Conservation (phyloP, 2,113 vertebrate species). For the Seriola quinqueradiata region DNA sequence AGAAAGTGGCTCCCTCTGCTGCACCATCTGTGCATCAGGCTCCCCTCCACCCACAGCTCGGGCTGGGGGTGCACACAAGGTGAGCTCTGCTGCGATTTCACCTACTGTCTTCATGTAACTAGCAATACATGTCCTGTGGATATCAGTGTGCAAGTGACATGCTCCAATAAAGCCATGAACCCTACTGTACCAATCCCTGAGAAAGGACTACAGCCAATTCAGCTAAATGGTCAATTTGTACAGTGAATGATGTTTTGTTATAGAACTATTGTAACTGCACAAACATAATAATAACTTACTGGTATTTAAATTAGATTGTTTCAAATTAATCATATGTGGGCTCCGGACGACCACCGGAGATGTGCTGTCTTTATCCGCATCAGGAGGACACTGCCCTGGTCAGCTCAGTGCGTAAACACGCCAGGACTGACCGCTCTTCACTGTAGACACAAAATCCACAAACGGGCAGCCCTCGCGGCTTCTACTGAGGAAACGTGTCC, state of each 20-base stretch:
- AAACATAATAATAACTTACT: neutral
- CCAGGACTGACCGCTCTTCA: neutral
- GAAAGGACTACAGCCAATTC: neutral
- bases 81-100: constrained; percentile 49
- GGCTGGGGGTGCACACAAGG: constrained; percentile 44
- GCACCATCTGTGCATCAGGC: constrained; percentile 77
- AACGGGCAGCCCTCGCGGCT: neutral
- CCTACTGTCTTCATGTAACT: constrained; percentile 20
- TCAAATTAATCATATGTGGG: neutral
- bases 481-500: neutral
- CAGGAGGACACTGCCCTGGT: constrained; percentile 24
- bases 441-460: neutral
- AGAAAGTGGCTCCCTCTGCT: constrained; percentile 81
- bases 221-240: neutral
- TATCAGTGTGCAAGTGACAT: constrained; percentile 3
- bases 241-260: neutral
- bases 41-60: constrained; percentile 43
- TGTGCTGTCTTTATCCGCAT: neutral
- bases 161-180: neutral
- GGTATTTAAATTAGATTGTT: neutral
- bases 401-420: constrained; percentile 21
- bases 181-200: neutral
- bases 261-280: neutral
- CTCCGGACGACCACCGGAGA: constrained; percentile 4
- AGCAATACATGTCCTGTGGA: constrained; percentile 5